Conservation (phyloP, 2,888 invertebrate species). For the Neelides folsomi region DNA sequence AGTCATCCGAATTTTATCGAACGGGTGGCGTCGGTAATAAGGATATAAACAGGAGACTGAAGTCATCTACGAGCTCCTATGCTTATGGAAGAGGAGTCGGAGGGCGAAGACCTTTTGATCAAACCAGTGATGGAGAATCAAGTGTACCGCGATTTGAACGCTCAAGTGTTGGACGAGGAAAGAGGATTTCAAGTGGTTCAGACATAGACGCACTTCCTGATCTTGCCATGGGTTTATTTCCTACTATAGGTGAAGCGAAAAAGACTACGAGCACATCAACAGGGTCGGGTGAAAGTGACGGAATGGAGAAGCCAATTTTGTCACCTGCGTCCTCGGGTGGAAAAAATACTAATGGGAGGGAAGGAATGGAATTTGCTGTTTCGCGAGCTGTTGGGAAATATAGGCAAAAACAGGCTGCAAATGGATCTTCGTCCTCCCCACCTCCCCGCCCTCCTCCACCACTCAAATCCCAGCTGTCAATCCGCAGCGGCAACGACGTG, state of each 20-base stretch:
- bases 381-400: slow-evolving; percentile 69
- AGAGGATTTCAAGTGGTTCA: slow-evolving; percentile 40
- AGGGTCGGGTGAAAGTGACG: slow-evolving; percentile 44
- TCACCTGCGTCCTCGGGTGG: slow-evolving; percentile 12
- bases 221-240: slow-evolving; percentile 49
- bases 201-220: slow-evolving; percentile 44
- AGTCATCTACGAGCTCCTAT: slow-evolving; percentile 11
- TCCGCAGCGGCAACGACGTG: slow-evolving; percentile 7
- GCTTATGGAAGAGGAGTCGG: slow-evolving; percentile 15
- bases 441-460: slow-evolving; percentile 1
- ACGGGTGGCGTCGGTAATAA: too few relatives aligned
- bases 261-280: slow-evolving; percentile 40
- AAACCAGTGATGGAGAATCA: slow-evolving; percentile 30
- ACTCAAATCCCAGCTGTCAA: not conserved
- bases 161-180: too few relatives aligned
- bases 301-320: not conserved
- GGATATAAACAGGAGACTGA: not conserved
- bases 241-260: slow-evolving; percentile 61
- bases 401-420: slow-evolving; percentile 41
- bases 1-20: not conserved
- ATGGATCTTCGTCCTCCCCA: not conserved
- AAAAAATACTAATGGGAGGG: slow-evolving; percentile 7
- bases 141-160: slow-evolving; percentile 20
- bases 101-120: slow-evolving; percentile 17
- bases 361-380: slow-evolving; percentile 59